Percentiles rank a stretch among this genome's conserved stretches.
These are phyloP conservation scores for Tamandua tetradactyla DNA, from an alignment of 2,797 vertebrate genomes.

Conservation along the genomic window DNA sequence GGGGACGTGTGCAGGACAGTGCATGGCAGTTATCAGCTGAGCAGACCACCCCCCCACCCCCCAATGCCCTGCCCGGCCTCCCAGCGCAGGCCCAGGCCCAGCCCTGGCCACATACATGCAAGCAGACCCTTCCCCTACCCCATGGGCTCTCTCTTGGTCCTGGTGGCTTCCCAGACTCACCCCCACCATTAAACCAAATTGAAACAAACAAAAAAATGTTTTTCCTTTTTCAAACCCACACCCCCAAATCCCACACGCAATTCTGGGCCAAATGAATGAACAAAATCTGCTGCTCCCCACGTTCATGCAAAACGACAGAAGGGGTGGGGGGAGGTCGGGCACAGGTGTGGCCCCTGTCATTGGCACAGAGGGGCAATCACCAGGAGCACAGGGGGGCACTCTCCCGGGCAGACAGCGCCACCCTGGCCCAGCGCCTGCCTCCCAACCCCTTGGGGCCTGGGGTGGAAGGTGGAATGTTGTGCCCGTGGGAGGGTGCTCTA, in stretches of 20 bases:
- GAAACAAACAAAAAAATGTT: constrained; percentile 75
- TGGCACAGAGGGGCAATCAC: background rate
- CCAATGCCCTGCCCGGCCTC: constrained; percentile 83
- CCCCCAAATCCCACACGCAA: constrained; percentile 64
- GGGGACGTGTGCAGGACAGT: constrained; percentile 89
- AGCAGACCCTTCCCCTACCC: constrained; percentile 83
- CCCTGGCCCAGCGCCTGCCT: background rate
- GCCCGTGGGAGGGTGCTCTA: background rate
- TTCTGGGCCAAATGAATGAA: constrained; percentile 79
- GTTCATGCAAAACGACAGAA: constrained; percentile 85
- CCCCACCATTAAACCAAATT: constrained; percentile 51
- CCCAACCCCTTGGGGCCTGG: constrained; percentile 42
- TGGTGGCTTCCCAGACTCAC: constrained; percentile 65
- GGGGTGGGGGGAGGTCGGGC: constrained; percentile 59
- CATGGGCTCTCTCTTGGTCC: constrained; percentile 46
- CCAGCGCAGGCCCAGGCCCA: too few species aligned
- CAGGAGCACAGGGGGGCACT: background rate
- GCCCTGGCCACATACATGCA: too few species aligned
- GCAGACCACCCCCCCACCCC: constrained; percentile 93
- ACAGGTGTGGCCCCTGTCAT: background rate
- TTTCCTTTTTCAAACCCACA: constrained; percentile 82
- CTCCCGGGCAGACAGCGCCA: background rate
- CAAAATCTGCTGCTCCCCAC: constrained; percentile 79
- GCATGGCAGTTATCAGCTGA: constrained; percentile 99
- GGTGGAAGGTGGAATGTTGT: constrained; percentile 33